phyloP scores from a whole-genome alignment of 2,113 vertebrate species.

The Ictalurus punctatus region DNA sequence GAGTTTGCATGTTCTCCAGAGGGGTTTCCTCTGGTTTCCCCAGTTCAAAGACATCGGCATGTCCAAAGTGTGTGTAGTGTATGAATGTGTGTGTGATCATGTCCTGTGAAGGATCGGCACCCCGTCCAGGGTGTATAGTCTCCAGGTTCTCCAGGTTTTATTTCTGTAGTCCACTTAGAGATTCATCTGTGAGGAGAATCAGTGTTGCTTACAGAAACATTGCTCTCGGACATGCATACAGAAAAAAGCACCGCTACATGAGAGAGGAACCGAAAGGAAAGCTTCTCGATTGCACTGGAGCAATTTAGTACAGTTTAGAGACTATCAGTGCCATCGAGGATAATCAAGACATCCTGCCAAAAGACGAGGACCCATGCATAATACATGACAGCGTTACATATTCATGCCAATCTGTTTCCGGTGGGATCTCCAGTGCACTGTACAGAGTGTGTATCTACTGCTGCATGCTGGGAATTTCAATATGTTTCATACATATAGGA shows the following conservation, averaged over 20 bases:
- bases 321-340: constrained; percentile 46
- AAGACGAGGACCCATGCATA: constrained; percentile 33
- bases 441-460: neutral
- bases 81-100: no score
- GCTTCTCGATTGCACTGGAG: constrained; percentile 7
- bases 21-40: no score
- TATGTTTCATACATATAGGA: neutral
- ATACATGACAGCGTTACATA: constrained; percentile 37
- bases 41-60: no score
- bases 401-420: constrained; percentile 33
- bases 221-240: neutral
- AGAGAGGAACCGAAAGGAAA: neutral
- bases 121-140: no score
- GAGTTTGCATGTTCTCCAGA: no score
- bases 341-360: constrained; percentile 46
- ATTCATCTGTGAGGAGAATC: neutral
- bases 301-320: constrained; percentile 51
- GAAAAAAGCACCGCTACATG: neutral
- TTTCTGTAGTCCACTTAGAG: neutral
- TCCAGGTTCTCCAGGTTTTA: neutral
- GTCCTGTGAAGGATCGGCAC: no score
- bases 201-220: neutral
- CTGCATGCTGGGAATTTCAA: constrained; percentile 22
- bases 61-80: no score
- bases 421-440: neutral